Evolutionary conservation across 1,140 invertebrate genomes (phyloP).

Genomic region (Drosophila pruinosa): DNA sequence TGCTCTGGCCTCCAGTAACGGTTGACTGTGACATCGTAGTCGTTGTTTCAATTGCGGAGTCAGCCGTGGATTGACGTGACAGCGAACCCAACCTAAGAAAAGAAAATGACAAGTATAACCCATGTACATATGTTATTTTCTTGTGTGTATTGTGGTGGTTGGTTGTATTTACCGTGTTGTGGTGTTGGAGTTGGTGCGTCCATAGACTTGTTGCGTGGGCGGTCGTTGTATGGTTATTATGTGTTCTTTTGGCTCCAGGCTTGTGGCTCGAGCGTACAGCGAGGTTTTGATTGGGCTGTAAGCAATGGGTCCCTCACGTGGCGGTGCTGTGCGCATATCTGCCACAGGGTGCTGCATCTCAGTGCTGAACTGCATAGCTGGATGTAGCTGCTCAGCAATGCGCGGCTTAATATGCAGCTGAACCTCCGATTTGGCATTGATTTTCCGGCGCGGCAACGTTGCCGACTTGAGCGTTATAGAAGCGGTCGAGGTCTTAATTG

Average conservation of each 20-base stretch:
- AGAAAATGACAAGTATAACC: not conserved
- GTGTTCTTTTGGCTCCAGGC: slow-evolving; percentile 84
- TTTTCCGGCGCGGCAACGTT: slow-evolving; percentile 86
- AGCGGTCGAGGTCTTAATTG: slow-evolving; percentile 85
- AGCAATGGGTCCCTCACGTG: slow-evolving; percentile 76
- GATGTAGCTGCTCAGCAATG: slow-evolving; percentile 68
- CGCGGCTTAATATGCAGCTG: slow-evolving; percentile 84
- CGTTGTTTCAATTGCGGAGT: slow-evolving; percentile 87
- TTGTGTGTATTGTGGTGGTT: not conserved
- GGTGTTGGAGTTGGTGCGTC: slow-evolving; percentile 74
- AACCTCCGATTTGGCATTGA: slow-evolving; percentile 87
- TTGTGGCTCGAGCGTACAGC: slow-evolving; percentile 70
- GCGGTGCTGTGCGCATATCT: slow-evolving; percentile 81
- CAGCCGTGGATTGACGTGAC: slow-evolving; percentile 87
- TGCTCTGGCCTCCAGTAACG: slow-evolving; percentile 60
- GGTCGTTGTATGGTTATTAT: slow-evolving; percentile 87
- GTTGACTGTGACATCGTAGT: slow-evolving; percentile 83
- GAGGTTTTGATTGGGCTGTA: slow-evolving; percentile 77
- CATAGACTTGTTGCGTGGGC: slow-evolving; percentile 74
- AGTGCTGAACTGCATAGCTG: slow-evolving; percentile 78
- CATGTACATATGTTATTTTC: not conserved
- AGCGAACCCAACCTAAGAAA: slow-evolving; percentile 82
- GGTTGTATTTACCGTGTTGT: slow-evolving; percentile 60
- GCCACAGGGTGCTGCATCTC: slow-evolving; percentile 82
- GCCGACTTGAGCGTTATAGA: slow-evolving; percentile 88